Evolutionary conservation across 1,140 invertebrate genomes (phyloP).

Genomic region (Diachasma alloeum): DNA sequence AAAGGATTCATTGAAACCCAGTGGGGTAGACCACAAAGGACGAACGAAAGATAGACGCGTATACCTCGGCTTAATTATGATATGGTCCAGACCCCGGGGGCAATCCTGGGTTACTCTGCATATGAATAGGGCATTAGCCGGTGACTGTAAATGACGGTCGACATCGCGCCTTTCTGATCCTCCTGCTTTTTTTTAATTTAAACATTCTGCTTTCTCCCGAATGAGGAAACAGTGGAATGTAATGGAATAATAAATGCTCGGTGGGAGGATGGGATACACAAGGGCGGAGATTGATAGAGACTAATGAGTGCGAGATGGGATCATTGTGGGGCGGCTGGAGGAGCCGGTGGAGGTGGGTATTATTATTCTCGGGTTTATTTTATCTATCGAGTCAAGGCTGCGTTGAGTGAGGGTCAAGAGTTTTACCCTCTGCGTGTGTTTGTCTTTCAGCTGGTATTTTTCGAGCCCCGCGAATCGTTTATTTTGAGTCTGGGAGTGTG

Average conservation of each 20-base stretch:
- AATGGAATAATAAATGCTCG: neutral
- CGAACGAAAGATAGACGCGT: neutral
- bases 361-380: conserved; percentile 1
- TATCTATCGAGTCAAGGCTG: neutral
- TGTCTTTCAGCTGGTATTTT: neutral
- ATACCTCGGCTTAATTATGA: neutral
- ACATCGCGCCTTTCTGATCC: neutral
- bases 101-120: neutral
- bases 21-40: neutral
- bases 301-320: neutral
- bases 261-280: neutral
- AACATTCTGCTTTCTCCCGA: neutral
- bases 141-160: neutral
- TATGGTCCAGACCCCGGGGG: conserved; percentile 1
- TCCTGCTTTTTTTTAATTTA: neutral
- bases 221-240: neutral
- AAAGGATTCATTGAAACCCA: neutral
- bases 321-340: neutral
- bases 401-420: neutral
- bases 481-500: neutral
- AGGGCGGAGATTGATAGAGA: neutral
- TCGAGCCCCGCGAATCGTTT: neutral
- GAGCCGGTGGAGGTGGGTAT: neutral
- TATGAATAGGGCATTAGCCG: neutral
- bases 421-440: neutral